Base-by-base conservation (phyloP, 1,140 invertebrate species). In the Teleogryllus occipitalis region DNA sequence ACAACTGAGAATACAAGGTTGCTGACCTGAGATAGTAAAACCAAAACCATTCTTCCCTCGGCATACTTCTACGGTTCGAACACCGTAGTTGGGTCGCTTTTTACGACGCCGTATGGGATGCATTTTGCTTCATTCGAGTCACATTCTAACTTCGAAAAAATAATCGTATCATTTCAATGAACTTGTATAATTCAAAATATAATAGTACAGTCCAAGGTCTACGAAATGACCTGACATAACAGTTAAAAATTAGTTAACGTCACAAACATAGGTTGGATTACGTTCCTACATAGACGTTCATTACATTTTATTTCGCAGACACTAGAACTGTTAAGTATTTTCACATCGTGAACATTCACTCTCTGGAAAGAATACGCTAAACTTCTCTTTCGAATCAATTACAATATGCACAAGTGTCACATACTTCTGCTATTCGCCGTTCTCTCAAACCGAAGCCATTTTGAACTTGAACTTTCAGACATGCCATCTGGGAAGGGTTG, bases 1-100 rank as follows among this genome's bases (percentile, higher is more conserved):
- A 85, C 94, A 96, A 82, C 95, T 95, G 14, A 97, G 87, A 82
- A 96, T 93, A 85, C 95, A 97, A 0, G 96, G 96, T 82, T 95
- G 93, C 83, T 97, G 95, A 0, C 96, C 96, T n/a, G 95, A 96
- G 82, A 97, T 96, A 15, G 96, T 97, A 84, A 97, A 97, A 8
- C 96, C 96, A 86, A 95, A 97, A 10, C 95, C 96, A 83, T 94
- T 94, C 80, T 91, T 89, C 4, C 96, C 95, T 79, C 96, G 89
- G 0, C 91, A 88, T 10, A 98, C 91, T 83, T 98, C 95, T 22
- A 98, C 94, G 7, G 93, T 94, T 77, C 95, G 91, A 22, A 96
- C 92, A 8, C 93, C 93, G 84, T 95, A 92, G 83, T 92, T 93
- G 8, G 92, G 91, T 74, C 93, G 88, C 85, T 95, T 94, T 86